Conservation (phyloP, 2,113 vertebrate species). For the Jacana jacana region DNA sequence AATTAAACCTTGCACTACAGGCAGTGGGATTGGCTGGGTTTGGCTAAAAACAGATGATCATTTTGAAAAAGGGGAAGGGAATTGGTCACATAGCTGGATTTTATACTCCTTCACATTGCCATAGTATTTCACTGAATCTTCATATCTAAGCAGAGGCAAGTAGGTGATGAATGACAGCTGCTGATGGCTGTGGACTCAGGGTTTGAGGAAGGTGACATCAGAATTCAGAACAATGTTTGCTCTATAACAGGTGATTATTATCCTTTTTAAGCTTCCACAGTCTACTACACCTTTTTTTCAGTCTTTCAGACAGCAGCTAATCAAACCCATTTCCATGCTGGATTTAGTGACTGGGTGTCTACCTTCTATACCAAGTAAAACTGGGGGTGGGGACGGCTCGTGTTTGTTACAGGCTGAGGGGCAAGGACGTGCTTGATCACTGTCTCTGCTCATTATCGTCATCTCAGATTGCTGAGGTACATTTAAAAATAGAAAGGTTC, state of each 20-base stretch:
- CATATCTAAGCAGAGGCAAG: not conserved
- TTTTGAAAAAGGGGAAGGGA: not conserved
- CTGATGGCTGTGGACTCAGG: not conserved
- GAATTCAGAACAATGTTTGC: not conserved
- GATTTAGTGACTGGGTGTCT: not conserved
- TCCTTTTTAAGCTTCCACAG: not conserved
- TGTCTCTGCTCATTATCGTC: not conserved
- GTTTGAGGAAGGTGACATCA: not conserved
- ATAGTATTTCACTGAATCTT: not conserved
- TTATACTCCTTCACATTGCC: not conserved
- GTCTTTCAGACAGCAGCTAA: not conserved
- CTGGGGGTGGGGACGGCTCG: rapidly evolving
- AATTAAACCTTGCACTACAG: not conserved
- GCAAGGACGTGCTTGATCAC: not conserved
- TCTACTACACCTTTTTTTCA: not conserved
- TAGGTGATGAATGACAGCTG: not conserved
- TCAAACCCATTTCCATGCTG: not conserved
- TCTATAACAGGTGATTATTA: not conserved
- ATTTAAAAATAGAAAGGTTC: not conserved
- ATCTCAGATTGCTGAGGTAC: not conserved
- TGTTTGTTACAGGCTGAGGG: not conserved
- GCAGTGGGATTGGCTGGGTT: not conserved
- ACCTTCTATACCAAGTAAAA: not conserved
- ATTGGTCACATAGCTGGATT: not conserved
- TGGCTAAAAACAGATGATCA: not conserved